phyloP scores from a whole-genome alignment of 2,113 vertebrate genomes.

The Oophaga pumilio region DNA sequence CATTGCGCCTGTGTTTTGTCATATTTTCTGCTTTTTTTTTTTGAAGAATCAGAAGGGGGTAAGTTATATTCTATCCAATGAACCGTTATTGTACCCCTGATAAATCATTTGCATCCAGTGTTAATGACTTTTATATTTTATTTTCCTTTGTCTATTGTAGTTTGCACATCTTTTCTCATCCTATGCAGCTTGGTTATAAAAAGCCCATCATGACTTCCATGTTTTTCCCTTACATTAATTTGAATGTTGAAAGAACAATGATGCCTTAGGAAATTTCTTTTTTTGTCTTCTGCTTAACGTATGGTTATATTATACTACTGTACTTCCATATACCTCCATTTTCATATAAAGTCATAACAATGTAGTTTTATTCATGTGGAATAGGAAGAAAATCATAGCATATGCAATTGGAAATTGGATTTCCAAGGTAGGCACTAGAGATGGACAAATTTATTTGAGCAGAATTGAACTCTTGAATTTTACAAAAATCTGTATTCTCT shows the following conservation, averaged over 20 bases:
- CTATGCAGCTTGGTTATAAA: neutral
- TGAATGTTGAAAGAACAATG: neutral
- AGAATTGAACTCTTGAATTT: too few species aligned
- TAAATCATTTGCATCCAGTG: conserved; percentile 20
- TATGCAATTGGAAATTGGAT: too few species aligned
- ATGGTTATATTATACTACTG: neutral
- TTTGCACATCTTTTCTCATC: neutral
- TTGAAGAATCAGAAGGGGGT: conserved; percentile 35
- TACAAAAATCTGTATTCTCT: too few species aligned
- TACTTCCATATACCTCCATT: too few species aligned
- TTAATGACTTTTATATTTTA: neutral
- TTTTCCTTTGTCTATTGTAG: conserved; percentile 27
- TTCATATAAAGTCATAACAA: too few species aligned
- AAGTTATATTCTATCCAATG: conserved; percentile 21
- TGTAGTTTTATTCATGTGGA: too few species aligned
- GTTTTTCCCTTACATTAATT: neutral
- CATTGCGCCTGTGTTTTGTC: conserved; percentile 35
- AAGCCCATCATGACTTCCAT: neutral
- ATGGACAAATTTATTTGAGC: too few species aligned
- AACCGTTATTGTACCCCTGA: conserved; percentile 16
- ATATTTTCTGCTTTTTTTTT: conserved; percentile 35
- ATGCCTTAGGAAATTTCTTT: neutral
- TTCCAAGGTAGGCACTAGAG: too few species aligned
- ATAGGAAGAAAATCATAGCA: too few species aligned
- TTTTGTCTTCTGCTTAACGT: neutral